Evolutionary conservation across 2,888 invertebrate genomes (phyloP).

Genomic region (Thymelicus lineola): DNA sequence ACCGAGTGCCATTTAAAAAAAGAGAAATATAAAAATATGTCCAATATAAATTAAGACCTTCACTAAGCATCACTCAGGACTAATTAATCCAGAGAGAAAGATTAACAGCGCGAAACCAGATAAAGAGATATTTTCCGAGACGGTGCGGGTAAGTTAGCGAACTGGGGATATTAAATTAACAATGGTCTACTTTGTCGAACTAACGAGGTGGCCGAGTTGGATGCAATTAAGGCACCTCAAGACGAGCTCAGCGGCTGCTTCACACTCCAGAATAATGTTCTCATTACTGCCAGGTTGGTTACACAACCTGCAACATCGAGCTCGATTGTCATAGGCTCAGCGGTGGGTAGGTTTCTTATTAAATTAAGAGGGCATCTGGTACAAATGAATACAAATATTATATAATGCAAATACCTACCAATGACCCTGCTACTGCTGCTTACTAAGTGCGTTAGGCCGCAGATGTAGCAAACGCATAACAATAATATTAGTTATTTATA

Average conservation of each 20-base stretch:
- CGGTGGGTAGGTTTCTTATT: neutral
- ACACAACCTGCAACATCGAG: conserved; percentile 57
- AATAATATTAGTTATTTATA: too few species aligned
- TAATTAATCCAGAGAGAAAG: conserved; percentile 2
- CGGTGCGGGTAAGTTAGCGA: conserved; percentile 43
- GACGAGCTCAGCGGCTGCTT: conserved; percentile 57
- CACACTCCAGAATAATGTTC: conserved; percentile 75
- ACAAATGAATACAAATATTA: too few species aligned
- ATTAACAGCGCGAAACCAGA: conserved; percentile 8
- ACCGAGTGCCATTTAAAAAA: too few species aligned
- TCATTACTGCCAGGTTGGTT: conserved; percentile 73
- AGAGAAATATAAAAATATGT: neutral
- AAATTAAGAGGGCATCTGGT: too few species aligned
- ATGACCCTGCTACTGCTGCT: too few species aligned
- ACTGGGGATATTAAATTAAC: conserved; percentile 57
- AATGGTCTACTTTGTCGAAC: conserved; percentile 61
- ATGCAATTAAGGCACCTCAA: conserved; percentile 65
- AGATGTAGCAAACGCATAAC: too few species aligned
- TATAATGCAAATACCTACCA: too few species aligned
- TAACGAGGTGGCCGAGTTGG: conserved; percentile 62
- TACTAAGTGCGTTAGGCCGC: too few species aligned
- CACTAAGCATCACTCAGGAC: neutral
- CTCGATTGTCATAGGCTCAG: conserved; percentile 8
- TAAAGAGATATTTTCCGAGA: conserved; percentile 14
- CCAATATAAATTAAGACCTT: neutral